phyloP scores from a whole-genome alignment of 2,888 invertebrate genomes.

The Morpho achilles region DNA sequence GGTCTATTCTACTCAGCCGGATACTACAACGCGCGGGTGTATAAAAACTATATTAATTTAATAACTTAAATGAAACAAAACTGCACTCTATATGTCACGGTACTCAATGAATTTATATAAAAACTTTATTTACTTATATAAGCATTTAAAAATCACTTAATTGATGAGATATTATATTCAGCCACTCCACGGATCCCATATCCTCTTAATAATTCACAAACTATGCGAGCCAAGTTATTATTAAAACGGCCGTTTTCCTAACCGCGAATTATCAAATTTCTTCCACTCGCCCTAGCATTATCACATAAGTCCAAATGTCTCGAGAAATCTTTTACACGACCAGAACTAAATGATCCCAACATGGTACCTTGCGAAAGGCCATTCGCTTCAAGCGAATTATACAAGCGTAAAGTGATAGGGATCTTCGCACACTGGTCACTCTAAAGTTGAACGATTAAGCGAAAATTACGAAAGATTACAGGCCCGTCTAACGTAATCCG shows the following conservation, averaged over 20 bases:
- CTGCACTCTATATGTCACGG: too few species aligned
- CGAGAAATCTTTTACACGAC: slow-evolving; percentile 48
- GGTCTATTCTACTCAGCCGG: too few species aligned
- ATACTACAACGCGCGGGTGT: too few species aligned
- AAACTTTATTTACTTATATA: too few species aligned
- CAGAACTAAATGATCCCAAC: slow-evolving; percentile 38
- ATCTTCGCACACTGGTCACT: slow-evolving; percentile 43
- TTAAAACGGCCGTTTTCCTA: slow-evolving; percentile 74
- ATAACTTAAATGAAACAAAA: too few species aligned
- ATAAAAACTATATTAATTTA: too few species aligned
- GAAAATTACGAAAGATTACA: slow-evolving; percentile 75
- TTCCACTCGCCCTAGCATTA: slow-evolving; percentile 71
- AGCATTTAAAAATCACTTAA: too few species aligned
- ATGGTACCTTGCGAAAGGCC: slow-evolving; percentile 17
- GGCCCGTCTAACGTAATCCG: slow-evolving; percentile 56
- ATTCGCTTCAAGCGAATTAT: slow-evolving; percentile 14
- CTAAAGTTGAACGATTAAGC: slow-evolving; percentile 64
- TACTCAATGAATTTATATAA: too few species aligned
- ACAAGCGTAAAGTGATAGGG: slow-evolving; percentile 34
- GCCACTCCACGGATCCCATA: slow-evolving; percentile 41
- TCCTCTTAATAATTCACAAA: slow-evolving; percentile 56
- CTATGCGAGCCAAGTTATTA: slow-evolving; percentile 69
- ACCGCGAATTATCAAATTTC: slow-evolving; percentile 78
- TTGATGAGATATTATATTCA: background rate
- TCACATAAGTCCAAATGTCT: slow-evolving; percentile 77